These are phyloP conservation scores for Lophotis ruficrista DNA, from an alignment of 2,113 vertebrate species.

Conservation along the genomic window DNA sequence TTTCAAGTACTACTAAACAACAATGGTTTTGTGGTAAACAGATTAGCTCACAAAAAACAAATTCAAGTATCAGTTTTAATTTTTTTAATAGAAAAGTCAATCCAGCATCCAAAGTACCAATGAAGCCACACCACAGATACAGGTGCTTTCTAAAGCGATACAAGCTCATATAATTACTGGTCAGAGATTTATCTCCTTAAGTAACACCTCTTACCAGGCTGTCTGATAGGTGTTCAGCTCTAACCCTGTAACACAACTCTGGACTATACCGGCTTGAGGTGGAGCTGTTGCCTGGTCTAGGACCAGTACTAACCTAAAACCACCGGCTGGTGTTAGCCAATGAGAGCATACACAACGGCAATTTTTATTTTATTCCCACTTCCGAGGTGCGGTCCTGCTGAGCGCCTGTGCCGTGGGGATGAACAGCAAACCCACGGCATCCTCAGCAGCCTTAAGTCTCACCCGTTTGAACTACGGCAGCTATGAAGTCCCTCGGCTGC, in stretches of 20 bases:
- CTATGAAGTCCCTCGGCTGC: not conserved
- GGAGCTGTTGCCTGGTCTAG: not conserved
- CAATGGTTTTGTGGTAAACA: not conserved
- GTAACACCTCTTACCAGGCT: not conserved
- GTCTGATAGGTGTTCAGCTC: not conserved
- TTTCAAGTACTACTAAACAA: not conserved
- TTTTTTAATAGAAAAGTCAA: not conserved
- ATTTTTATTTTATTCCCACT: not conserved
- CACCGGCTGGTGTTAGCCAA: fast-evolving
- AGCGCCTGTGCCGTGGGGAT: not conserved
- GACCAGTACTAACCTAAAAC: not conserved
- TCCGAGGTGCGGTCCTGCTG: fast-evolving
- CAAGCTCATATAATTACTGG: fast-evolving
- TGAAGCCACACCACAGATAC: not conserved
- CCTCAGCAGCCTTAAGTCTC: not conserved
- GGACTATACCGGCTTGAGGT: fast-evolving
- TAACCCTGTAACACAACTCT: not conserved
- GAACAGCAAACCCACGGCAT: not conserved
- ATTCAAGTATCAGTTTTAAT: fast-evolving
- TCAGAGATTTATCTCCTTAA: not conserved
- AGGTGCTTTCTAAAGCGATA: not conserved
- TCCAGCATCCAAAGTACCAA: not conserved
- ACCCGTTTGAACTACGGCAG: fast-evolving
- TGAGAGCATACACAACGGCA: fast-evolving
- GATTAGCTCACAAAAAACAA: not conserved